Percentiles rank a stretch among this genome's conserved stretches.
Conservation (phyloP, 2,888 invertebrate genomes). For the Atherix ibis region DNA sequence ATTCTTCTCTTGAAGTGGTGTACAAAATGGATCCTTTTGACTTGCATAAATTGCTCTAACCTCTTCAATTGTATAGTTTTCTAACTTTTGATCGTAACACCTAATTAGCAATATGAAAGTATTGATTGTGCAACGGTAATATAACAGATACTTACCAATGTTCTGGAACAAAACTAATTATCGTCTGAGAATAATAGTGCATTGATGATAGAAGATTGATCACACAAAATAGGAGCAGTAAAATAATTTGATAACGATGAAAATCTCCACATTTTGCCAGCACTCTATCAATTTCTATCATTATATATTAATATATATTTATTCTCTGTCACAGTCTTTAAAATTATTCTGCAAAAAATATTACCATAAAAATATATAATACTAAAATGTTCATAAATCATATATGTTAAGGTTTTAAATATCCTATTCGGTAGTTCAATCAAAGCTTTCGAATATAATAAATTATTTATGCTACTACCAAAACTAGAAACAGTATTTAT, state of each 20-base stretch:
- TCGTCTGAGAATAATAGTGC: conserved; percentile 44
- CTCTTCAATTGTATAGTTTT: conserved; percentile 10
- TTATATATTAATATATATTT: too few relatives aligned
- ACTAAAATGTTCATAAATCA: too few relatives aligned
- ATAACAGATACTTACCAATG: conserved; percentile 32
- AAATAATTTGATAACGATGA: conserved; percentile 34
- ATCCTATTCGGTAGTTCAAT: too few relatives aligned
- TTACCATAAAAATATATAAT: too few relatives aligned
- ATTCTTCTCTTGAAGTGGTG: background rate
- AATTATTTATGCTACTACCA: too few relatives aligned
- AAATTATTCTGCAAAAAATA: too few relatives aligned
- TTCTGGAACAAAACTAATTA: conserved; percentile 38
- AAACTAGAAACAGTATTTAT: too few relatives aligned
- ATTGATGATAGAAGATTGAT: conserved; percentile 39
- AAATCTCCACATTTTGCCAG: conserved; percentile 38
- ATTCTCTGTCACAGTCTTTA: too few relatives aligned
- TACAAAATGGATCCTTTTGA: conserved; percentile 10
- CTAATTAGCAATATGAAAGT: too few relatives aligned
- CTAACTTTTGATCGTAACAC: conserved; percentile 4
- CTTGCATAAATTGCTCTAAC: conserved; percentile 8
- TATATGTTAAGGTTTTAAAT: too few relatives aligned
- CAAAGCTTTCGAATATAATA: too few relatives aligned
- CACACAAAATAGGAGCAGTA: conserved; percentile 37
- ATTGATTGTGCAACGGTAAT: too few relatives aligned
- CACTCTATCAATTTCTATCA: conserved; percentile 31